These are phyloP conservation scores for Drosophila seclusa DNA, from an alignment of 2,888 invertebrate species.

Conservation along the genomic window DNA sequence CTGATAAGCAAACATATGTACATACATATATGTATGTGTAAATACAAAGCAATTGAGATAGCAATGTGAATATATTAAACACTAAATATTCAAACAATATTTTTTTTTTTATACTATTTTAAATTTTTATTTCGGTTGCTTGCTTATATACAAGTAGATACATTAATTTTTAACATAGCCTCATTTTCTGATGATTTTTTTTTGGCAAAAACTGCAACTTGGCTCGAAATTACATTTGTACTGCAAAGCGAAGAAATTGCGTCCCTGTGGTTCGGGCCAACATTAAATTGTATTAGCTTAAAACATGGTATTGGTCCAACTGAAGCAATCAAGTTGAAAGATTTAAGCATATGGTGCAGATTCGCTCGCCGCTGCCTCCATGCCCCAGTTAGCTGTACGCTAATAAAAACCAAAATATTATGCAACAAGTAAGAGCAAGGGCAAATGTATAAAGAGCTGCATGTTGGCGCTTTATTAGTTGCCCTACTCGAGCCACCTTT, in stretches of 20 bases:
- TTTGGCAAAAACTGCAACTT: conserved; percentile 35
- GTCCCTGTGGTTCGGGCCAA: conserved; percentile 23
- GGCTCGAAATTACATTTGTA: conserved; percentile 65
- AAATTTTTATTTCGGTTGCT: conserved; percentile 24
- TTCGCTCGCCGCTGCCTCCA: not conserved
- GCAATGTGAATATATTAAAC: conserved; percentile 14
- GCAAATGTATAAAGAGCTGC: conserved; percentile 48
- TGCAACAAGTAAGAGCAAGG: conserved; percentile 76
- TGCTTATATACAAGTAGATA: not conserved
- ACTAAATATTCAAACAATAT: conserved; percentile 19
- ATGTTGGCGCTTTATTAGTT: conserved; percentile 74
- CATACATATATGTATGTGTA: not conserved
- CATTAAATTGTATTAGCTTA: conserved; percentile 72
- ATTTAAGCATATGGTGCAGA: conserved; percentile 44
- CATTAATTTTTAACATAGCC: not conserved
- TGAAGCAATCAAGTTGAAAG: conserved; percentile 72
- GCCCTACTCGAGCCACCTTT: conserved; percentile 49
- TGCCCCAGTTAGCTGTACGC: conserved; percentile 33
- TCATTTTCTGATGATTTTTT: conserved; percentile 24
- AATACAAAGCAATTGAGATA: conserved; percentile 25
- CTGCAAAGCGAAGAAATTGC: conserved; percentile 7
- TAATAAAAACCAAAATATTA: conserved; percentile 78
- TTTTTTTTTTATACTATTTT: not conserved
- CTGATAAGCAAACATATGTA: not conserved
- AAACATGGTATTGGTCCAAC: conserved; percentile 63